Percentiles rank a stretch among this genome's conserved stretches.
Conservation (phyloP, 2,797 vertebrate genomes). For the Danio choprae region DNA sequence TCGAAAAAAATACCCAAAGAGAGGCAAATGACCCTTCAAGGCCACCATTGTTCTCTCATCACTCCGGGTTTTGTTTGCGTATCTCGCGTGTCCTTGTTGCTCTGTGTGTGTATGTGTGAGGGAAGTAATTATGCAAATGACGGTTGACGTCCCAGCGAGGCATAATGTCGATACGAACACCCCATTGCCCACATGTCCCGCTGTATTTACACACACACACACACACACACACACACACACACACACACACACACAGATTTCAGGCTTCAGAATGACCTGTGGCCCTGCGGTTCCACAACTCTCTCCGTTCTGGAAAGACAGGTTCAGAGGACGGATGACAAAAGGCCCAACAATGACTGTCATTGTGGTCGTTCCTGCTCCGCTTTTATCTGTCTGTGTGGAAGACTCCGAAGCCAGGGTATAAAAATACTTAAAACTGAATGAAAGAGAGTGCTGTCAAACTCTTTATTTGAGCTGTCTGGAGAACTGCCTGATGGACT, state of each 20-base stretch:
- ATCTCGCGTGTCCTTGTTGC: constrained; percentile 77
- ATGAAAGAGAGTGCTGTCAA: constrained; percentile 53
- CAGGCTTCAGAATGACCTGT: constrained; percentile 65
- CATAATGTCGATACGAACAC: constrained; percentile 78
- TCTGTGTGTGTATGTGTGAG: constrained; percentile 17
- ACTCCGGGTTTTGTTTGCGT: constrained; percentile 78
- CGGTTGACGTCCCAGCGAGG: constrained; percentile 71
- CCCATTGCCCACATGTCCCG: constrained; percentile 65
- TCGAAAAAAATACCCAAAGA: constrained; percentile 58
- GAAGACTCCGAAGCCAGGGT: constrained; percentile 46
- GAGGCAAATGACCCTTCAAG: constrained; percentile 79
- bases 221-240: constrained; percentile 49
- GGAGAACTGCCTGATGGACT: constrained; percentile 35
- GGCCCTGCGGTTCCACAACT: constrained; percentile 38
- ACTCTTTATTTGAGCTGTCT: constrained; percentile 63
- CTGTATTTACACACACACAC: constrained; percentile 54
- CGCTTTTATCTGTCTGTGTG: constrained; percentile 68
- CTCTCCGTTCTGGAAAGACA: constrained; percentile 67
- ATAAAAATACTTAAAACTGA: constrained; percentile 52
- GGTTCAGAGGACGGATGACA: constrained; percentile 64
- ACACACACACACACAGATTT: constrained; percentile 43
- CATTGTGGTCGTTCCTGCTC: constrained; percentile 67
- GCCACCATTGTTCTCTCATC: constrained; percentile 80
- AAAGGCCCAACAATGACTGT: constrained; percentile 67
- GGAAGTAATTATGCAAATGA: constrained; percentile 82